Conservation (phyloP, 2,888 invertebrate species). For the Drosophila pseudotakahashii region DNA sequence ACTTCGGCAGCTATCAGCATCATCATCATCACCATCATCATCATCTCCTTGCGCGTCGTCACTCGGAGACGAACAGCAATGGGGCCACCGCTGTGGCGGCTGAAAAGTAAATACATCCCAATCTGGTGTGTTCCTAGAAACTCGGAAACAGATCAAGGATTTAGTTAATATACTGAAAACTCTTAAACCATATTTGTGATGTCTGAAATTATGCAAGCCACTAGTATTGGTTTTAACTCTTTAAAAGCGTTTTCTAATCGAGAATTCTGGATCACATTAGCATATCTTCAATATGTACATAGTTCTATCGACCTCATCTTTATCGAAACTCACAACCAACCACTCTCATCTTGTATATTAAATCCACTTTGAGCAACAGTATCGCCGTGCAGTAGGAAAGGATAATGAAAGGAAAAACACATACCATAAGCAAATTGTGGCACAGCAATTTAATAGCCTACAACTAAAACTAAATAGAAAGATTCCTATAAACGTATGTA, state of each 20-base stretch:
- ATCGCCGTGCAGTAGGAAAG: slow-evolving; percentile 50
- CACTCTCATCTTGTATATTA: slow-evolving; percentile 59
- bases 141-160: neutral
- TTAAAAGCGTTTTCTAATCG: slow-evolving; percentile 1
- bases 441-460: slow-evolving; percentile 53
- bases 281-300: slow-evolving; percentile 57
- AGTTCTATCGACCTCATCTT: slow-evolving; percentile 22
- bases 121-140: slow-evolving; percentile 11
- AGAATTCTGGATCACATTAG: slow-evolving; percentile 19
- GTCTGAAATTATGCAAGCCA: neutral
- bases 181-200: neutral
- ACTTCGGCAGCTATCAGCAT: slow-evolving; percentile 43
- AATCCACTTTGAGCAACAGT: slow-evolving; percentile 60
- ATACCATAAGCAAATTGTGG: slow-evolving; percentile 71
- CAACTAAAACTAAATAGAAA: slow-evolving; percentile 59
- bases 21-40: slow-evolving; percentile 46
- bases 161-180: neutral
- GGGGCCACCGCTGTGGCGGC: slow-evolving; percentile 59
- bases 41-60: slow-evolving; percentile 75
- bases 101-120: slow-evolving; percentile 55
- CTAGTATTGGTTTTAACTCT: neutral
- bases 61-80: slow-evolving; percentile 78
- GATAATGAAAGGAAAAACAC: slow-evolving; percentile 42
- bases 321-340: slow-evolving; percentile 45
- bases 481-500: slow-evolving; percentile 74